phyloP scores from a whole-genome alignment of 2,888 invertebrate genomes.

The Hoplodrina blanda region DNA sequence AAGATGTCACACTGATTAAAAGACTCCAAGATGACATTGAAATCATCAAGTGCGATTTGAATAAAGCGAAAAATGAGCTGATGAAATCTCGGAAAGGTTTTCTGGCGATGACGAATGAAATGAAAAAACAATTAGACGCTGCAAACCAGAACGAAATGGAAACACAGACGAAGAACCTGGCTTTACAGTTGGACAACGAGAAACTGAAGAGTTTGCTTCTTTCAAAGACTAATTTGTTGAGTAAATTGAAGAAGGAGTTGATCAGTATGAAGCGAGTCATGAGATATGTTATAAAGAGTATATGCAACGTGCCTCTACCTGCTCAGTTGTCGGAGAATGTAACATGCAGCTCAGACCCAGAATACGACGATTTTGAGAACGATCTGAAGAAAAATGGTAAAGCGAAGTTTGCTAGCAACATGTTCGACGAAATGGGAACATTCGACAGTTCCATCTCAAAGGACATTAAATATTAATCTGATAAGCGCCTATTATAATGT shows the following conservation, averaged over 20 bases:
- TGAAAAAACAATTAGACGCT: slow-evolving; percentile 77
- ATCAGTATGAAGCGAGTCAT: slow-evolving; percentile 74
- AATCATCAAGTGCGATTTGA: slow-evolving; percentile 71
- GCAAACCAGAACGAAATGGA: slow-evolving; percentile 76
- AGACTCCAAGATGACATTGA: slow-evolving; percentile 71
- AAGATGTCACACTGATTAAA: slow-evolving; percentile 46
- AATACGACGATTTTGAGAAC: slow-evolving; percentile 78
- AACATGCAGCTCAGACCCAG: slow-evolving; percentile 69
- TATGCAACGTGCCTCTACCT: slow-evolving; percentile 62
- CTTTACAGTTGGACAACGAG: slow-evolving; percentile 81
- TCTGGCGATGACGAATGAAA: slow-evolving; percentile 73
- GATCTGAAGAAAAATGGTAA: slow-evolving; percentile 70
- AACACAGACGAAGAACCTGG: slow-evolving; percentile 71
- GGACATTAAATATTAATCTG: slow-evolving; percentile 63
- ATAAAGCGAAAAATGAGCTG: slow-evolving; percentile 68
- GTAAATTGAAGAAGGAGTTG: slow-evolving; percentile 79
- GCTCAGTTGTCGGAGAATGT: slow-evolving; percentile 60
- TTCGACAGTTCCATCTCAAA: slow-evolving; percentile 74
- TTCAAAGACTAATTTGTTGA: slow-evolving; percentile 75
- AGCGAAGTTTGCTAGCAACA: slow-evolving; percentile 62
- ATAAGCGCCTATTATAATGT: slow-evolving; percentile 56
- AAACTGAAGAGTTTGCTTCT: slow-evolving; percentile 78
- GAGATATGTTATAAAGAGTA: slow-evolving; percentile 77
- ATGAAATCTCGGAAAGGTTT: slow-evolving; percentile 70
- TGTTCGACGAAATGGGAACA: slow-evolving; percentile 63